phyloP scores from a whole-genome alignment of 2,888 invertebrate genomes.

The Automeris io region DNA sequence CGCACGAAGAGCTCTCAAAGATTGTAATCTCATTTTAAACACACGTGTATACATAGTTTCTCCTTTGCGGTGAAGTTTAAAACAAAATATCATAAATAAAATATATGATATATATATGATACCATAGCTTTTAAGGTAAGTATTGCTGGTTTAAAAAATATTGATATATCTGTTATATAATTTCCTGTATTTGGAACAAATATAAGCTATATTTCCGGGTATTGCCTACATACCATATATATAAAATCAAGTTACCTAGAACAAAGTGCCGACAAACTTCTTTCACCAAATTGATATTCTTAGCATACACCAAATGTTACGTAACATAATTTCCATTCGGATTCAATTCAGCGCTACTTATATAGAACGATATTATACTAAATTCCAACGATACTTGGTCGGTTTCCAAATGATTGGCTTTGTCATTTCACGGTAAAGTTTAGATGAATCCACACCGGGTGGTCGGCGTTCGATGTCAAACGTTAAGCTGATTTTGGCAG shows the following conservation, averaged over 20 bases:
- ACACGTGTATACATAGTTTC: too few species aligned
- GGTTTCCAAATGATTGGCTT: slow-evolving; percentile 1
- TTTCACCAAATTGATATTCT: slow-evolving; percentile 20
- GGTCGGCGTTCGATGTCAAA: not conserved
- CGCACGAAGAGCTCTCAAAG: too few species aligned
- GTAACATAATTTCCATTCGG: slow-evolving; percentile 10
- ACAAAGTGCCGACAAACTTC: slow-evolving; percentile 2
- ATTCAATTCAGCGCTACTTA: not conserved
- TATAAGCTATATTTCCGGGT: not conserved
- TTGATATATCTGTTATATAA: too few species aligned
- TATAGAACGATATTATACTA: not conserved
- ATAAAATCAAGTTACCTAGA: not conserved
- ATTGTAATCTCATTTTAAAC: too few species aligned
- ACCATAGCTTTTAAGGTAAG: too few species aligned
- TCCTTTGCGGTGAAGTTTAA: too few species aligned
- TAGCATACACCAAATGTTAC: slow-evolving; percentile 13
- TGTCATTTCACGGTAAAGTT: not conserved
- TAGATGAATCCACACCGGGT: not conserved
- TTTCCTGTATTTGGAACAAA: too few species aligned
- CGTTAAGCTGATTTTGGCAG: not conserved
- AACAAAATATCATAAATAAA: too few species aligned
- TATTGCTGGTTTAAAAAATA: too few species aligned
- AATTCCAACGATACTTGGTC: slow-evolving; percentile 2
- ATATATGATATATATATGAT: too few species aligned
- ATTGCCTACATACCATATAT: not conserved